A percentile compares a stretch with the other conserved stretches of the same genome.
Conservation (phyloP, 2,113 vertebrate genomes). For the Carlito syrichta region DNA sequence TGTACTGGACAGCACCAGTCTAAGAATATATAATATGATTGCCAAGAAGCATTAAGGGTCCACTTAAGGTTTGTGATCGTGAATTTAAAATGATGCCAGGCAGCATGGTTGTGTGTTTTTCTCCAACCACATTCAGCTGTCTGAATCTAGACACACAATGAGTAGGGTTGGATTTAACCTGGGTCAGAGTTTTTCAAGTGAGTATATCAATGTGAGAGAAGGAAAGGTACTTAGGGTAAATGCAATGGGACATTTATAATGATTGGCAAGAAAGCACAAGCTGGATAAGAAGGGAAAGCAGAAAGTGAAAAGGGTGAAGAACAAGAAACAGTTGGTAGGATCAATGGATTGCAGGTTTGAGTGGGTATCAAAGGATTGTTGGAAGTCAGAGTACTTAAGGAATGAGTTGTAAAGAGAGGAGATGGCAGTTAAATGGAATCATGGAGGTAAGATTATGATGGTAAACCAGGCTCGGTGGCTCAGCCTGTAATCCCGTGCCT, state of each 20-base stretch:
- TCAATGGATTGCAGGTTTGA: not conserved
- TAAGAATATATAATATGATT: not conserved
- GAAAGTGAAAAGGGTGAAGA: not conserved
- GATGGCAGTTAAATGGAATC: too few relatives aligned
- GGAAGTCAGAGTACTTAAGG: not conserved
- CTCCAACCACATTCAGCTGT: not conserved
- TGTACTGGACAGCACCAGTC: not conserved
- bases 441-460: too few relatives aligned
- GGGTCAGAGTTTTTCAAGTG: not conserved
- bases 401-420: not conserved
- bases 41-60: not conserved
- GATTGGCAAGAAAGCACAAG: not conserved
- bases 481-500: too few relatives aligned
- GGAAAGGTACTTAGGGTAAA: not conserved
- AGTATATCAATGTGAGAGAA: not conserved
- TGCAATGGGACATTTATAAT: not conserved
- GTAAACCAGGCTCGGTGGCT: too few relatives aligned
- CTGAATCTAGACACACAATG: not conserved
- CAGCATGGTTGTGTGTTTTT: not conserved
- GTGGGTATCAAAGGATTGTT: not conserved
- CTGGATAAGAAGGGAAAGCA: not conserved
- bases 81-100: slow-evolving; percentile 3
- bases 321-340: not conserved
- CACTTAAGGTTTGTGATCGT: not conserved
- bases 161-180: not conserved